Percentiles rank a stretch among this genome's conserved stretches.
These are phyloP conservation scores for Endotricha flammealis DNA, from an alignment of 2,888 invertebrate genomes.

Conservation along the genomic window DNA sequence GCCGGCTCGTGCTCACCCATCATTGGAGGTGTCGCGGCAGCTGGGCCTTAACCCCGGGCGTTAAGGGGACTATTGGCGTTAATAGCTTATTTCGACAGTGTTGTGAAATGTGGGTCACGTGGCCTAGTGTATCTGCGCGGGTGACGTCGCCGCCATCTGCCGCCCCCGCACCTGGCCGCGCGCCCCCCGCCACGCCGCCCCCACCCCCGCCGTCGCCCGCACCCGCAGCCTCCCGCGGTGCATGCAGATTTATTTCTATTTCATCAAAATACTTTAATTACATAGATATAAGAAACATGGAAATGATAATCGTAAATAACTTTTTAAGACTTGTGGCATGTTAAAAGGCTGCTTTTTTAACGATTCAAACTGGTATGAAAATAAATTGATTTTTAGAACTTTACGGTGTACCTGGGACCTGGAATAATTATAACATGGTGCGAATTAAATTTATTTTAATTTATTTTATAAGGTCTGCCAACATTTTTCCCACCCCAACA, in stretches of 20 bases:
- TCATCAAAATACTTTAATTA: conserved; percentile 15
- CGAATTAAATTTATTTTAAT: too few species aligned
- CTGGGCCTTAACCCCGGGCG: conserved; percentile 7
- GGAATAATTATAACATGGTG: too few species aligned
- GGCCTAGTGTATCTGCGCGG: too few species aligned
- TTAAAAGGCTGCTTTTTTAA: too few species aligned
- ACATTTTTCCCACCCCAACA: too few species aligned
- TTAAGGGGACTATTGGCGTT: conserved; percentile 3
- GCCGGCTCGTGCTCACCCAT: neutral
- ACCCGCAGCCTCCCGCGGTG: conserved; percentile 23
- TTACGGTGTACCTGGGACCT: too few species aligned
- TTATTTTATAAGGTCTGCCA: too few species aligned
- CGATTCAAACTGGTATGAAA: too few species aligned
- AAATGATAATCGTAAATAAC: too few species aligned
- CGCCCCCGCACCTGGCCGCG: conserved; percentile 62
- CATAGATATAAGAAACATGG: conserved; percentile 10
- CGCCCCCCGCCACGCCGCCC: conserved; percentile 15
- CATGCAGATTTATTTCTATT: conserved; percentile 60
- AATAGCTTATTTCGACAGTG: neutral
- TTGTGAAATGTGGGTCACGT: conserved; percentile 50
- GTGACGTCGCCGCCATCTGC: conserved; percentile 52
- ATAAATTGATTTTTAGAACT: too few species aligned
- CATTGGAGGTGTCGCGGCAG: too few species aligned
- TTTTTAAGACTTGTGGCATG: too few species aligned
- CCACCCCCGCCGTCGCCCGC: conserved; percentile 12